These are phyloP conservation scores for Rhinolophus sinicus DNA, from an alignment of 2,113 vertebrate species.

Conservation along the genomic window DNA sequence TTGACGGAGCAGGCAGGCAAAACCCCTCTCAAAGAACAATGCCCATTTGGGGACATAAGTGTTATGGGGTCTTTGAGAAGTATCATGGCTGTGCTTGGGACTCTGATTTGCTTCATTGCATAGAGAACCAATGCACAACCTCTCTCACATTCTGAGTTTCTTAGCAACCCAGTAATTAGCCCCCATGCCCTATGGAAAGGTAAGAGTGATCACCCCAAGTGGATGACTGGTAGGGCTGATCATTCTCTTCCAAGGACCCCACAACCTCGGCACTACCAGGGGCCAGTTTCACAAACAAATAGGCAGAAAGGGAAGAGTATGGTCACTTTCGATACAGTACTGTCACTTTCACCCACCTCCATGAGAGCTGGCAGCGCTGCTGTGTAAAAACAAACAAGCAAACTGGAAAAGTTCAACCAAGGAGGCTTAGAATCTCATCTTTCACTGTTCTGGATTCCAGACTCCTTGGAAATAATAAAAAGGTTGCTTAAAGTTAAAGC, in stretches of 20 bases:
- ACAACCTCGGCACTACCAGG: rapidly evolving
- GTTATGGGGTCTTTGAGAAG: rapidly evolving
- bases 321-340: rapidly evolving
- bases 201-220: rapidly evolving
- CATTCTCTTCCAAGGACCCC: not conserved
- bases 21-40: rapidly evolving
- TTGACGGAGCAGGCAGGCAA: not conserved
- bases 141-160: too few species aligned
- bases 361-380: not conserved
- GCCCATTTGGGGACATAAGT: rapidly evolving
- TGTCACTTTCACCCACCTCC: too few species aligned
- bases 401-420: not conserved
- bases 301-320: not conserved
- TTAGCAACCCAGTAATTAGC: not conserved
- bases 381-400: not conserved
- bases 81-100: rapidly evolving
- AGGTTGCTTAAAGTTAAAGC: not conserved
- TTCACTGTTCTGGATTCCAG: not conserved
- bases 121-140: not conserved
- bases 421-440: not conserved
- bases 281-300: rapidly evolving
- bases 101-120: not conserved
- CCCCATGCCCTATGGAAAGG: not conserved
- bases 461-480: not conserved
- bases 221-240: rapidly evolving